Conservation (phyloP, 2,797 vertebrate species). For the Enteromius unitaeniatus region DNA sequence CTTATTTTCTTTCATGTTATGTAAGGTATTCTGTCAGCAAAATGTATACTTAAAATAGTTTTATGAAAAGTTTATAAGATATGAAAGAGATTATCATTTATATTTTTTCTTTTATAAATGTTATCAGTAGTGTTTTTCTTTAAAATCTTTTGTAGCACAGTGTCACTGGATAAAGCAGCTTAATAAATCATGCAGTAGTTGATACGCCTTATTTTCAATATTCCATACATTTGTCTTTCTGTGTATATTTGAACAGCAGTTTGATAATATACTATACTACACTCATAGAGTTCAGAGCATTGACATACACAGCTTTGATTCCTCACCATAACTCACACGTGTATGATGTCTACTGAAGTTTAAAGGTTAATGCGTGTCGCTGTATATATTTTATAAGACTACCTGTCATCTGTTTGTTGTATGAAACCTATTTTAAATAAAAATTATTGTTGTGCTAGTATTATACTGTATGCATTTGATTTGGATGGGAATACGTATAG, state of each 20-base stretch:
- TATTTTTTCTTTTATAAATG: constrained; percentile 2
- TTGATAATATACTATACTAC: neutral
- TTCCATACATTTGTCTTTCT: neutral
- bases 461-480: neutral
- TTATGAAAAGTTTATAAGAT: neutral
- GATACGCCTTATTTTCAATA: neutral
- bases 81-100: constrained; percentile 17
- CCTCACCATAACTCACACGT: neutral
- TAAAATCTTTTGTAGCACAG: neutral
- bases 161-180: neutral
- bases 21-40: constrained; percentile 27
- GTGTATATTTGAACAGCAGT: neutral
- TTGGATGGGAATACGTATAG: neutral
- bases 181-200: neutral
- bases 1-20: constrained; percentile 30
- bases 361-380: neutral
- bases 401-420: constrained; percentile 36
- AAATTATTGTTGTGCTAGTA: constrained; percentile 8
- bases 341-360: constrained; percentile 39
- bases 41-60: constrained; percentile 1
- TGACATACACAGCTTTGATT: neutral
- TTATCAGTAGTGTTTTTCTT: neutral
- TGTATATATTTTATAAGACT: constrained; percentile 37
- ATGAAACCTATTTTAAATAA: constrained; percentile 47
- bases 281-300: neutral